Percentiles rank a stretch among this genome's conserved stretches.
Evolutionary conservation across 2,797 vertebrate species (phyloP).

Genomic region (Rhinatrema bivittatum): DNA sequence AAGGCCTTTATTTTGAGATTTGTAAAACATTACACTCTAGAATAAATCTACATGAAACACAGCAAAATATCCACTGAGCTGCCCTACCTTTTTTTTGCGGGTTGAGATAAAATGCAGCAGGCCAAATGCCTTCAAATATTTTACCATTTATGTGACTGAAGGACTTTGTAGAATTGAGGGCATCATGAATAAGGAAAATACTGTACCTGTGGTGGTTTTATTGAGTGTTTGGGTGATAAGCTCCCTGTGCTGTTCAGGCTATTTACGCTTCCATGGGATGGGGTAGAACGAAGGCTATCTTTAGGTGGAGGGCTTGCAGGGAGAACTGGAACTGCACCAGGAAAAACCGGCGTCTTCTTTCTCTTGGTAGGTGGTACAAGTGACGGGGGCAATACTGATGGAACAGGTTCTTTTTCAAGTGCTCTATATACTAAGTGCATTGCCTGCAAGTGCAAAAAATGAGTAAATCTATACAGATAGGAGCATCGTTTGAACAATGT

Average conservation of each 20-base stretch:
- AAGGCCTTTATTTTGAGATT: too few relatives aligned
- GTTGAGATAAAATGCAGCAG: too few relatives aligned
- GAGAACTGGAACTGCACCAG: conserved; percentile 69
- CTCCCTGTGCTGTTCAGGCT: conserved; percentile 90
- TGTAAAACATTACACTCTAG: too few relatives aligned
- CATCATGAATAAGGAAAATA: too few relatives aligned
- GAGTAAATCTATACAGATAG: background rate
- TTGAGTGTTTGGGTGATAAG: conserved; percentile 86
- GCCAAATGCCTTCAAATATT: too few relatives aligned
- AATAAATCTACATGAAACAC: too few relatives aligned
- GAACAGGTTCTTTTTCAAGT: conserved; percentile 93
- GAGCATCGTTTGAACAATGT: too few relatives aligned
- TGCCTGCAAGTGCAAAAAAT: conserved; percentile 60
- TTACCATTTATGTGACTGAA: too few relatives aligned
- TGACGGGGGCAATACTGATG: conserved; percentile 71
- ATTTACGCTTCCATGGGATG: conserved; percentile 87
- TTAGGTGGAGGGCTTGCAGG: conserved; percentile 87
- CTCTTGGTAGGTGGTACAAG: conserved; percentile 89
- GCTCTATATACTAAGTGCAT: conserved; percentile 98
- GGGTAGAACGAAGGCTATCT: conserved; percentile 88
- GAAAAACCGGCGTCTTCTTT: conserved; percentile 73
- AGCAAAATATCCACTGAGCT: too few relatives aligned
- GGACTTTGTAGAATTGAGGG: too few relatives aligned
- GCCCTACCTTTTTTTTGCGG: too few relatives aligned
- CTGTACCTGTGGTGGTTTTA: conserved; percentile 77